Percentiles rank a stretch among this genome's conserved stretches.
phyloP scores from a whole-genome alignment of 2,113 vertebrate species.

The Labeo rohita region DNA sequence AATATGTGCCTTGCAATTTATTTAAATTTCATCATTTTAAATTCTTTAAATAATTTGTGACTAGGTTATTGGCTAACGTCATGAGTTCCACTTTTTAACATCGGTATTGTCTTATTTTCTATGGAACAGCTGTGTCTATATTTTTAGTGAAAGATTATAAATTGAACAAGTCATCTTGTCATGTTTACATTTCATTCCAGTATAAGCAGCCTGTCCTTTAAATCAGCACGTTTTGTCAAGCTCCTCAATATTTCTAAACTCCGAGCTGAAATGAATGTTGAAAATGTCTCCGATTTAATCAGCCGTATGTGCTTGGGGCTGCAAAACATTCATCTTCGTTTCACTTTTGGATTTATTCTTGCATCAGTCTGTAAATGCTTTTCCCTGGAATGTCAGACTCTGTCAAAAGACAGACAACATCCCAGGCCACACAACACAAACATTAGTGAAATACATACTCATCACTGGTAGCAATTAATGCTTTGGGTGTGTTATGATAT shows the following conservation, averaged over 20 bases:
- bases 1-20: background rate
- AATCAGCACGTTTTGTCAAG: slow-evolving; percentile 25
- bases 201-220: slow-evolving; percentile 24
- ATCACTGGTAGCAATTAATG: slow-evolving; percentile 23
- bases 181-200: slow-evolving; percentile 40
- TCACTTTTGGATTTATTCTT: slow-evolving; percentile 61
- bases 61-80: background rate
- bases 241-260: slow-evolving; percentile 24
- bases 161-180: slow-evolving; percentile 25
- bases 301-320: slow-evolving; percentile 1
- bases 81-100: background rate
- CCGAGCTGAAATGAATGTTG: slow-evolving; percentile 7
- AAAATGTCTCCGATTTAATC: slow-evolving; percentile 20
- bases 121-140: slow-evolving; percentile 37
- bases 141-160: slow-evolving; percentile 42
- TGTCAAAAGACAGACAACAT: slow-evolving; percentile 19
- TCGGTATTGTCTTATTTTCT: slow-evolving; percentile 16
- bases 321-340: slow-evolving; percentile 21
- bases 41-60: background rate
- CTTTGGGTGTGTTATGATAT: slow-evolving; percentile 21
- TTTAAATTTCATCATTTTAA: background rate
- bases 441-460: slow-evolving; percentile 25
- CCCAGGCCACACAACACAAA: background rate
- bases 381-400: slow-evolving; percentile 4
- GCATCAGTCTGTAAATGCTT: slow-evolving; percentile 60